phyloP scores from a whole-genome alignment of 2,888 invertebrate species.

The Hecatera dysodea region DNA sequence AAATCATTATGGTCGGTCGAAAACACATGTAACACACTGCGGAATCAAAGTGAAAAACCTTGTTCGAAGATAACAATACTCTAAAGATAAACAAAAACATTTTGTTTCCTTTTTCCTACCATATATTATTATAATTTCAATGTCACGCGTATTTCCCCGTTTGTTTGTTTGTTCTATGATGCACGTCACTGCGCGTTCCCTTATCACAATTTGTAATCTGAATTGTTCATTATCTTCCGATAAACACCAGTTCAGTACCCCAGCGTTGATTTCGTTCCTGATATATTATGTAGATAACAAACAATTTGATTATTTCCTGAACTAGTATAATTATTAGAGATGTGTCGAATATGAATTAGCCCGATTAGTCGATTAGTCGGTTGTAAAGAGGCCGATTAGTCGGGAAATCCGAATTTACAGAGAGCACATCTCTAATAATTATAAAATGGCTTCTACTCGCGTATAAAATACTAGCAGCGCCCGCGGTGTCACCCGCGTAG shows the following conservation, averaged over 20 bases:
- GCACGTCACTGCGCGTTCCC: not conserved
- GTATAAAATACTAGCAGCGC: no score
- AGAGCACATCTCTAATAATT: no score
- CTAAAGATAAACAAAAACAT: constrained; percentile 14
- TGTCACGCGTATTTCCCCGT: constrained; percentile 14
- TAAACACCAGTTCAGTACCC: constrained; percentile 9
- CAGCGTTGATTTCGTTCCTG: not conserved
- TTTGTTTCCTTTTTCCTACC: constrained; percentile 31
- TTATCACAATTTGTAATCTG: constrained; percentile 6
- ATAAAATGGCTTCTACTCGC: no score
- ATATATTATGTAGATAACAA: not conserved
- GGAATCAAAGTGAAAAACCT: constrained; percentile 15
- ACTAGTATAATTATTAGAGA: no score
- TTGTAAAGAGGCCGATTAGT: no score
- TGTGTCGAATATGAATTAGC: no score
- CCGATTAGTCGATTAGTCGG: no score
- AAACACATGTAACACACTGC: not conserved
- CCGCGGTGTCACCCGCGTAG: no score
- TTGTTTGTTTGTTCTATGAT: constrained; percentile 18
- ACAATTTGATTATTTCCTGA: not conserved
- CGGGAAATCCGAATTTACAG: no score
- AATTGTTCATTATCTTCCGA: constrained; percentile 31
- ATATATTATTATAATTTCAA: constrained; percentile 23
- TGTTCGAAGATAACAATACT: constrained; percentile 20
- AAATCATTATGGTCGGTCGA: no score